Percentiles rank a stretch among this genome's conserved stretches.
Conservation (phyloP, 2,113 vertebrate genomes). For the Thymallus thymallus region DNA sequence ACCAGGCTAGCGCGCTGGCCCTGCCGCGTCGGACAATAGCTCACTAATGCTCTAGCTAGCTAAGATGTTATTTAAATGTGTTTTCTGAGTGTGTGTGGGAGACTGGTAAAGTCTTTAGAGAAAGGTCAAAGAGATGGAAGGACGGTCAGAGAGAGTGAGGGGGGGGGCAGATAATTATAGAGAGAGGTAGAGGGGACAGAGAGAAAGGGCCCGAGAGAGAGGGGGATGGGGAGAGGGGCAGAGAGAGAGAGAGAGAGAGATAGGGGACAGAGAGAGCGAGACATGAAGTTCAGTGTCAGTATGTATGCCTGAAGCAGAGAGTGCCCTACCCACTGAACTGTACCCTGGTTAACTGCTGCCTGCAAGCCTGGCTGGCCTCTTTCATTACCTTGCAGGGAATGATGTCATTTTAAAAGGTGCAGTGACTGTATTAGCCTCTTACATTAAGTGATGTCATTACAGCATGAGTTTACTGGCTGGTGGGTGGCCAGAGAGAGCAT, state of each 20-base stretch:
- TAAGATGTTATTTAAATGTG: background rate
- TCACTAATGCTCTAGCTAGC: background rate
- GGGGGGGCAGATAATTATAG: background rate
- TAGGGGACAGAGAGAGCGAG: slow-evolving; percentile 22
- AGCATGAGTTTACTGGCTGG: slow-evolving; percentile 34
- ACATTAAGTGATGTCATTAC: slow-evolving; percentile 45
- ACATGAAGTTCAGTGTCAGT: slow-evolving; percentile 23
- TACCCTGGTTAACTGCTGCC: slow-evolving; percentile 42
- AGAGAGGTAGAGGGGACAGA: background rate
- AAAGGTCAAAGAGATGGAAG: slow-evolving; percentile 13
- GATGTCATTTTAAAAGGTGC: slow-evolving; percentile 41
- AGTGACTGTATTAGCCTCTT: slow-evolving; percentile 27
- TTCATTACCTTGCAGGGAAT: slow-evolving; percentile 33
- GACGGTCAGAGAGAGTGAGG: background rate
- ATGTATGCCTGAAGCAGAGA: slow-evolving; percentile 14
- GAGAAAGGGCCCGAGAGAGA: background rate
- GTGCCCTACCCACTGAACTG: slow-evolving; percentile 28
- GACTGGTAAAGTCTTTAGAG: slow-evolving; percentile 23
- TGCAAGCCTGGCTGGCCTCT: slow-evolving; percentile 1
- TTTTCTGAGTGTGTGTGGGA: slow-evolving; percentile 5
- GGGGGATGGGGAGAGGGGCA: background rate
- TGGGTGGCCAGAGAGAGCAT: slow-evolving; percentile 31
- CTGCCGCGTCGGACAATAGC: background rate
- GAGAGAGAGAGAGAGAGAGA: slow-evolving; percentile 18
- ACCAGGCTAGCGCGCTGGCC: background rate